Base-by-base conservation (phyloP, 2,888 invertebrate species). In the Napeogenes sylphis region DNA sequence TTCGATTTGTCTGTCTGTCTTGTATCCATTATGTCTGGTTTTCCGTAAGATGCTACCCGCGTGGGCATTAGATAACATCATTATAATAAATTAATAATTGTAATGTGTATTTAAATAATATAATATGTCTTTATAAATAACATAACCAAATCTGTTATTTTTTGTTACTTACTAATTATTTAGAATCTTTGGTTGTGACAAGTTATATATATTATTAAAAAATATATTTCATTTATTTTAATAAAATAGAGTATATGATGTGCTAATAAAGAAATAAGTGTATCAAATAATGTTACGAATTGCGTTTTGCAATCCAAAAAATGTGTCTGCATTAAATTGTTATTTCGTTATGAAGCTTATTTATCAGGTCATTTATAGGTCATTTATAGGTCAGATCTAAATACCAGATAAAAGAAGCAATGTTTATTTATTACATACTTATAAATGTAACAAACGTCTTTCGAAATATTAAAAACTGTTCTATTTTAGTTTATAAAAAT, bases 1-100 rank as follows among this genome's bases (percentile, higher is more conserved):
- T 55, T 62, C 67, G 66, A 75, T 75, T 73, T 75, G 72, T 75
- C 75, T 71, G 72, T 74, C 70, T 72, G 72, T 71, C 68, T 69
- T 54, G 58, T 42, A 42, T 42, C 54, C 64, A 59, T 59, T 66
- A 59, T 14, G 51, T 51, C 51, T 51, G 42, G 59, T 45, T 55
- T 46, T 46, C 53, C 63, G 56, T 42, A 56, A 54, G 47, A 33
- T 51, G n/a, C 63, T 13, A 46, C 63, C 63, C 56, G 59, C 63
- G 56, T 46, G 6, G n/a, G 45, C 51, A 4, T 14, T 21, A 13
- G 14, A 46, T 46, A 51, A 51, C 13, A 51, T 51, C 51, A 51
- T 10, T 51, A 30, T 21, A 8, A 21, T 51, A 14, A 51, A 51
- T 21, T 51, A 51, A 51, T 51, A 30, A 51, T 51, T 51, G 8